phyloP scores from a whole-genome alignment of 2,113 vertebrate genomes.

The Tympanuchus pallidicinctus region DNA sequence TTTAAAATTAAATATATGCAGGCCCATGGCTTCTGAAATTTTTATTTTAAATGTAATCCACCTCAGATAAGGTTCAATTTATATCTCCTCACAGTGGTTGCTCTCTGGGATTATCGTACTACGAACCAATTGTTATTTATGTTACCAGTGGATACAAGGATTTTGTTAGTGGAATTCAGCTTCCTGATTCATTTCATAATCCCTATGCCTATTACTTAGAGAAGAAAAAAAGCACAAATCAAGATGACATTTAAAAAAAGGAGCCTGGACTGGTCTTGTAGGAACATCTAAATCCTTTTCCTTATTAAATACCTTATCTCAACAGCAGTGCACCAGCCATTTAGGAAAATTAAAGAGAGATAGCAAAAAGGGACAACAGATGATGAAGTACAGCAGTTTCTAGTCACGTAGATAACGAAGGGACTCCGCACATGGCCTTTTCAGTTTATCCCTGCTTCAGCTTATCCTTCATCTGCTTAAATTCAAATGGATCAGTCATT shows the following conservation, averaged over 20 bases:
- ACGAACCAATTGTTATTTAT: slow-evolving; percentile 52
- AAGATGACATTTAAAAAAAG: slow-evolving; percentile 82
- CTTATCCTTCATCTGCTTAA: slow-evolving; percentile 79
- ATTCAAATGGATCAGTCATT: slow-evolving; percentile 75
- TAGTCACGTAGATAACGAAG: slow-evolving; percentile 72
- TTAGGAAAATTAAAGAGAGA: slow-evolving; percentile 86
- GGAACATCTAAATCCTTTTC: slow-evolving; percentile 82
- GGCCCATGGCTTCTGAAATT: background rate
- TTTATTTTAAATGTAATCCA: background rate
- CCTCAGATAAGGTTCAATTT: background rate
- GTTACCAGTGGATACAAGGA: slow-evolving; percentile 56
- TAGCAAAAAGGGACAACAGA: slow-evolving; percentile 67
- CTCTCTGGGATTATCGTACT: slow-evolving; percentile 11
- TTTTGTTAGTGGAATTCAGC: slow-evolving; percentile 78
- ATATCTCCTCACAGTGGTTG: slow-evolving; percentile 4
- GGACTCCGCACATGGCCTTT: slow-evolving; percentile 75
- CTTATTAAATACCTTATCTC: slow-evolving; percentile 83
- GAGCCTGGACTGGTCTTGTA: slow-evolving; percentile 69
- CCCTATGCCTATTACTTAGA: slow-evolving; percentile 77
- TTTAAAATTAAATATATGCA: background rate
- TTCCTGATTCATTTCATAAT: slow-evolving; percentile 77
- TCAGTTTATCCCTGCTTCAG: slow-evolving; percentile 77
- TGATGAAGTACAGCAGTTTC: slow-evolving; percentile 77
- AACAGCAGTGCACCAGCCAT: slow-evolving; percentile 74
- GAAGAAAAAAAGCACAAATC: slow-evolving; percentile 77